Conservation (phyloP, 2,797 vertebrate species). For the Alfaro cultratus region DNA sequence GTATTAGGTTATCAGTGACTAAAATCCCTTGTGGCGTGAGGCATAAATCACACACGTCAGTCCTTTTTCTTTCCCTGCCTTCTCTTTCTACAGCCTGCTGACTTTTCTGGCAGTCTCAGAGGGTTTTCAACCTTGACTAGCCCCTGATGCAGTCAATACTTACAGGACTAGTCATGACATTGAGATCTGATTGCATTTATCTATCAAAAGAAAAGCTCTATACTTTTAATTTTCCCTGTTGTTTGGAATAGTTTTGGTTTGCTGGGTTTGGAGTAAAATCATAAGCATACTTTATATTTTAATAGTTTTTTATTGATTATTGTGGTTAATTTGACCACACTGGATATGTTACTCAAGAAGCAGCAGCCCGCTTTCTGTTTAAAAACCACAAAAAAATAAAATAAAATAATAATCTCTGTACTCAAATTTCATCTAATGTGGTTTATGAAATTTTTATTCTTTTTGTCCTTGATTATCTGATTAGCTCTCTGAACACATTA, state of each 20-base stretch:
- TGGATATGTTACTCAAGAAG: slow-evolving; percentile 9
- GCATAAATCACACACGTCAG: slow-evolving; percentile 82
- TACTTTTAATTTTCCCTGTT: slow-evolving; percentile 3
- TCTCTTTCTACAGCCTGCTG: slow-evolving; percentile 48
- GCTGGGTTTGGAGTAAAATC: neutral
- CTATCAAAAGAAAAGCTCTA: slow-evolving; percentile 11
- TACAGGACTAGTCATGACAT: slow-evolving; percentile 47
- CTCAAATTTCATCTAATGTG: slow-evolving; percentile 47
- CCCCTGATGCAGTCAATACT: slow-evolving; percentile 38
- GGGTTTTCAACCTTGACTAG: slow-evolving; percentile 61
- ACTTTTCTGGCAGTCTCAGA: slow-evolving; percentile 52
- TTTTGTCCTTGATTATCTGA: slow-evolving; percentile 39
- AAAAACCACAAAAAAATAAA: slow-evolving; percentile 16
- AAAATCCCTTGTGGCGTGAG: slow-evolving; percentile 77
- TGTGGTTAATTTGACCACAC: slow-evolving; percentile 14
- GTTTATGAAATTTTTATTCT: slow-evolving; percentile 21
- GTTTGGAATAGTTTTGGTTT: slow-evolving; percentile 11
- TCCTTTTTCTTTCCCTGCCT: slow-evolving; percentile 32
- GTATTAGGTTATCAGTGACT: slow-evolving; percentile 82
- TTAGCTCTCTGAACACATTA: slow-evolving; percentile 46
- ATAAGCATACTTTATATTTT: neutral
- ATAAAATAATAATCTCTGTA: slow-evolving; percentile 9
- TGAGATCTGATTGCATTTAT: slow-evolving; percentile 45
- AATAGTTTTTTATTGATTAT: slow-evolving; percentile 4
- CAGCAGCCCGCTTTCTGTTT: slow-evolving; percentile 8